phyloP scores from a whole-genome alignment of 2,113 vertebrate genomes.

The Cebus imitator region DNA sequence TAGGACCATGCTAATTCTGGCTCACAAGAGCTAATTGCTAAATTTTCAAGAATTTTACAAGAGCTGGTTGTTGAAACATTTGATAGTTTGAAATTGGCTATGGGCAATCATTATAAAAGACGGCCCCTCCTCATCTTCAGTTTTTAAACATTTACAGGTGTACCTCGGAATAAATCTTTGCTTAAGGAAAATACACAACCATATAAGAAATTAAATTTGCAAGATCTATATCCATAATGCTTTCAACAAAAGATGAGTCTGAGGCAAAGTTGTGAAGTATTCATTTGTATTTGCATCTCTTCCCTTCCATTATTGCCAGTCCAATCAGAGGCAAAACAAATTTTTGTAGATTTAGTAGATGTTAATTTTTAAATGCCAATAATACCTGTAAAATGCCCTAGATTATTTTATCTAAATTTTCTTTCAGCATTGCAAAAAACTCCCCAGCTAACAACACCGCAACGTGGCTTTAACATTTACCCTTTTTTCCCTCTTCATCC shows the following conservation, averaged over 20 bases:
- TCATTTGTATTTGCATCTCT: neutral
- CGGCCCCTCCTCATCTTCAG: accelerated
- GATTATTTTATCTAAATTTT: neutral
- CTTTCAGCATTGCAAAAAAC: neutral
- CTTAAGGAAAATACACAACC: neutral
- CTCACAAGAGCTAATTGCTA: neutral
- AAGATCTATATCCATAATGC: neutral
- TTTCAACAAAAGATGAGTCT: neutral
- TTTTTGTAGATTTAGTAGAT: neutral
- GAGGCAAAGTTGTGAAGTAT: neutral
- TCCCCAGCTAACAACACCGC: no score
- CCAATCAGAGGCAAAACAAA: neutral
- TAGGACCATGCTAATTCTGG: neutral
- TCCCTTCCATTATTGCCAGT: neutral
- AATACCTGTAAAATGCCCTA: neutral
- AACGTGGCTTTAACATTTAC: accelerated
- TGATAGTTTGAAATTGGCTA: neutral
- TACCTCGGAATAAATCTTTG: neutral
- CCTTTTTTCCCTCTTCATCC: neutral
- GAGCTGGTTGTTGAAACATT: neutral
- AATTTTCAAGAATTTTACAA: neutral
- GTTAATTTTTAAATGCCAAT: neutral
- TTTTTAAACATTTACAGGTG: neutral
- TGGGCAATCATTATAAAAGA: neutral
- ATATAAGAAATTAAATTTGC: neutral